Percentiles rank a stretch among this genome's conserved stretches.
phyloP scores from a whole-genome alignment of 2,797 vertebrate genomes.

The Podarcis siculus region DNA sequence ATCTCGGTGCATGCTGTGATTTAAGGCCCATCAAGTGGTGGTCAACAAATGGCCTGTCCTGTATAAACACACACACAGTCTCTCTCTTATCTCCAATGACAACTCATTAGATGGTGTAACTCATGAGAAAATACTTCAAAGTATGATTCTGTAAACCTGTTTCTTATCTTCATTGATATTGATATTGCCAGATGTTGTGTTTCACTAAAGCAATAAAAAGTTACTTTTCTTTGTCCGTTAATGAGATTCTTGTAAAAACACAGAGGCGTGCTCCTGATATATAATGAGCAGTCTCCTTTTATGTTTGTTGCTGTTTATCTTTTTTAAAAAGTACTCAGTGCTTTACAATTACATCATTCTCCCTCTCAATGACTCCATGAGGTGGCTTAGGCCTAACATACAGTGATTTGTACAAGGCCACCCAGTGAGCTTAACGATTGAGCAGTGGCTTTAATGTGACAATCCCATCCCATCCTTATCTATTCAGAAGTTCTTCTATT shows the following conservation, averaged over 20 bases:
- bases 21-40: neutral
- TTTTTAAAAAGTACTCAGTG: neutral
- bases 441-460: neutral
- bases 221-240: neutral
- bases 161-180: neutral
- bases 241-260: neutral
- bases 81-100: neutral
- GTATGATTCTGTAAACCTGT: neutral
- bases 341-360: neutral
- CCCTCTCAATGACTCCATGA: neutral
- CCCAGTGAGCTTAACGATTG: neutral
- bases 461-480: neutral
- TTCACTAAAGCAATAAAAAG: neutral
- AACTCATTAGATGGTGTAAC: neutral
- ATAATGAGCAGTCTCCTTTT: neutral
- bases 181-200: neutral
- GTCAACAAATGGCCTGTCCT: neutral
- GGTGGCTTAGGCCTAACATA: neutral
- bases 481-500: neutral
- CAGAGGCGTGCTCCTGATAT: neutral
- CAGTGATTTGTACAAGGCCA: neutral
- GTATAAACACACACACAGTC: too few species aligned
- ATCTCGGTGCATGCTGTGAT: neutral
- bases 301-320: neutral
- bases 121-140: neutral